phyloP scores from a whole-genome alignment of 2,113 vertebrate genomes.

The Butastur rufipennis region DNA sequence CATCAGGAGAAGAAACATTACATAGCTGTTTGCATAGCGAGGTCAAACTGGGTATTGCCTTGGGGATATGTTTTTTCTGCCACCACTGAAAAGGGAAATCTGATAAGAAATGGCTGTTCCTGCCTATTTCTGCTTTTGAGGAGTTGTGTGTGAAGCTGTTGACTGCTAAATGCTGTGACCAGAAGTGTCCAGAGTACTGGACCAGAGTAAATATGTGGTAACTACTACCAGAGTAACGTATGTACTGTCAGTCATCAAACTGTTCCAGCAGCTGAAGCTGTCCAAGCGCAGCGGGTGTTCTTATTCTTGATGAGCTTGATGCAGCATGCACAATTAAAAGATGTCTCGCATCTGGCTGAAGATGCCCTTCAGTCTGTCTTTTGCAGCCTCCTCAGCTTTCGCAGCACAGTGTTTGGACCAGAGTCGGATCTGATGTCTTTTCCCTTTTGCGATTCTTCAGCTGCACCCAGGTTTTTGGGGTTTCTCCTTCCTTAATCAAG shows the following conservation, averaged over 20 bases:
- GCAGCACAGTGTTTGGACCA: not conserved
- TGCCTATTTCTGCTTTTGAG: not conserved
- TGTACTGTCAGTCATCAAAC: not conserved
- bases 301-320: not conserved
- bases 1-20: not conserved
- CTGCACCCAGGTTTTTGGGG: not conserved
- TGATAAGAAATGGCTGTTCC: not conserved
- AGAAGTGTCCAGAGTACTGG: not conserved
- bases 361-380: not conserved
- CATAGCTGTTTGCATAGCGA: not conserved
- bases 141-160: not conserved
- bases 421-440: fast-evolving
- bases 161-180: not conserved
- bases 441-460: not conserved
- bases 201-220: not conserved
- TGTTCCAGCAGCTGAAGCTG: not conserved
- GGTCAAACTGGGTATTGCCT: not conserved
- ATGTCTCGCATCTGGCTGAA: not conserved
- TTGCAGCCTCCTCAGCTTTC: not conserved
- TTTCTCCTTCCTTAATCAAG: not conserved
- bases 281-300: not conserved
- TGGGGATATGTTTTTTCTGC: not conserved
- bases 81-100: not conserved
- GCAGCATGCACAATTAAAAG: not conserved
- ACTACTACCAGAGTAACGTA: not conserved